Evolutionary conservation across 2,888 invertebrate species (phyloP).

Genomic region (Pyrocoelia pectoralis): DNA sequence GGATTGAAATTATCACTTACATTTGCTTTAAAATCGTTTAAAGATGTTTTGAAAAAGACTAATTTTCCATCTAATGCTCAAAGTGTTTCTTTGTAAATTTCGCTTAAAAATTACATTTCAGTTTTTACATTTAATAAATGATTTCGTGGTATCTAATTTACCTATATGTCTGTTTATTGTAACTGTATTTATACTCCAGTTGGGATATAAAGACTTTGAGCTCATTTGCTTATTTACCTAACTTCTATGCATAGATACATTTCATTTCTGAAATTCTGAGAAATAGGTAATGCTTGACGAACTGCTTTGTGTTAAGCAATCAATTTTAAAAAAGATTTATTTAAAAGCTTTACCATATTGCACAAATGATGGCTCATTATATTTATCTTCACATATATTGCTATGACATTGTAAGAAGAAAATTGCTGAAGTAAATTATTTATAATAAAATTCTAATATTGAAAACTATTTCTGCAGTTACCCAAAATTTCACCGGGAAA

Average conservation of each 20-base stretch:
- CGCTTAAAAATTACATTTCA: background rate
- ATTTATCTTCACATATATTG: slow-evolving; percentile 1
- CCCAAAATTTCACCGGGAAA: too few species aligned
- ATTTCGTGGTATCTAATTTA: slow-evolving; percentile 1
- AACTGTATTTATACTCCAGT: too few species aligned
- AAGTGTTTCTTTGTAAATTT: slow-evolving; percentile 10
- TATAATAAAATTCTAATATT: slow-evolving; percentile 15
- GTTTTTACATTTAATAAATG: slow-evolving; percentile 10
- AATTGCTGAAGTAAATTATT: slow-evolving; percentile 10
- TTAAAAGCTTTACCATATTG: background rate
- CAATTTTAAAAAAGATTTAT: background rate
- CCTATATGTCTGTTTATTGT: background rate
- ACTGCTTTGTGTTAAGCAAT: slow-evolving; percentile 21
- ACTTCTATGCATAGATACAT: background rate
- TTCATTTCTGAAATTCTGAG: slow-evolving; percentile 25
- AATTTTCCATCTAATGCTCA: slow-evolving; percentile 12
- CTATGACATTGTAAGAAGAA: background rate
- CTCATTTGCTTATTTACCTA: background rate
- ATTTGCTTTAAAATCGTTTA: slow-evolving; percentile 64
- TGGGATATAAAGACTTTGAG: too few species aligned
- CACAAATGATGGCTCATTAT: background rate
- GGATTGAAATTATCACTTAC: slow-evolving; percentile 89
- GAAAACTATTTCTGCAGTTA: slow-evolving; percentile 31
- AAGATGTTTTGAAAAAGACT: slow-evolving; percentile 53
- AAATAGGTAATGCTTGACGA: slow-evolving; percentile 3